These are phyloP conservation scores for Cantharis flavilabris DNA, from an alignment of 2,888 invertebrate genomes.

Conservation along the genomic window DNA sequence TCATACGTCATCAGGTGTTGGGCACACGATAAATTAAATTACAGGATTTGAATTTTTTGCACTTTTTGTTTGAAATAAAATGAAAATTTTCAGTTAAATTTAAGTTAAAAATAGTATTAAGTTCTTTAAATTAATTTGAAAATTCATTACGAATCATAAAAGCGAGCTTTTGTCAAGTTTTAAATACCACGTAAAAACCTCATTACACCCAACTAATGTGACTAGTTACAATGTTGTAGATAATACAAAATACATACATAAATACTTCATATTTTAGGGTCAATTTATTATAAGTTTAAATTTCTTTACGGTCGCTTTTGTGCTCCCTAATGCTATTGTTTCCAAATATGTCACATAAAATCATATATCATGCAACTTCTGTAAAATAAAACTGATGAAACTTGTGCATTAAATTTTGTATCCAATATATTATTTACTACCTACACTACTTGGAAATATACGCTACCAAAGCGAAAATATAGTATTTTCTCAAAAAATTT, in stretches of 20 bases:
- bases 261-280: not conserved
- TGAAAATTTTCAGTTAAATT: not conserved
- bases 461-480: not conserved
- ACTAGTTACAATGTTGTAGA: not conserved
- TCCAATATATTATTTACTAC: not conserved
- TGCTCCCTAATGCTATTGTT: not conserved
- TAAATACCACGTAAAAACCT: not conserved
- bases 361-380: not conserved
- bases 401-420: not conserved
- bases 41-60: not conserved
- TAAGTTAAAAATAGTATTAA: not conserved
- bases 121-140: not conserved
- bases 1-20: not conserved
- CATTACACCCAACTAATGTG: not conserved
- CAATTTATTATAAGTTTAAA: not conserved
- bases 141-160: not conserved
- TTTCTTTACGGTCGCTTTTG: not conserved
- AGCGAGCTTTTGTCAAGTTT: not conserved
- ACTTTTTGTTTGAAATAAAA: not conserved
- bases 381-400: not conserved
- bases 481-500: too few relatives aligned
- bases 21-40: not conserved
- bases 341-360: not conserved
- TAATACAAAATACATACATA: not conserved
- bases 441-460: not conserved